Base-by-base conservation (phyloP, 53 echinoderm and acorn worm genomes). In the Antedon mediterranea region DNA sequence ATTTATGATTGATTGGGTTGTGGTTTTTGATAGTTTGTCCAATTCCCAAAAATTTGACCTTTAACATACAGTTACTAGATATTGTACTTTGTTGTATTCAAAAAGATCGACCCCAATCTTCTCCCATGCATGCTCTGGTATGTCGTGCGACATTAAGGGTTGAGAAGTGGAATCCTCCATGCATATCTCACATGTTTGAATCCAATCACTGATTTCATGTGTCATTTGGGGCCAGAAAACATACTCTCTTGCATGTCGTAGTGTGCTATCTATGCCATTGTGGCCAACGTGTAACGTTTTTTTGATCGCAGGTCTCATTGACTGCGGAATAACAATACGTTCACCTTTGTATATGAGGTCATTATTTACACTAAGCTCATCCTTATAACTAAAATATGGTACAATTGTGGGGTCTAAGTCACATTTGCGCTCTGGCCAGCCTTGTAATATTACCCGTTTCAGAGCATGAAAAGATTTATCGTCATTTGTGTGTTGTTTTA, bases 31-130 rank as follows among this genome's bases (percentile, higher is more conserved):
- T 14, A 86, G 75, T 26, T 34, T 72, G 43, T 82, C 86, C 34
- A 86, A 43, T 71, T 82, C 79, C 74, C 82, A 86, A 73, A 82
- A 86, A 41, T 83, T 86, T 27, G 87, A 86, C 3, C 72, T 31
- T 77, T 85, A 85, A 18, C 87, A 86, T 31, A 83, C 87, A 31
- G 82, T 79, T 41, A 82, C 79, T 28, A 79, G 11, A 11, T 37
- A 37, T 4, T 37, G 11, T 6, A 6, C 37, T 6, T 11, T 11
- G 37, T 78, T 32, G 30, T 75, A 72, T 28, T 79, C 79, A 31
- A 83, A 83, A n/a, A 79, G 79, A 30, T 87, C 87, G 31, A 76
- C 72, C n/a, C 83, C 87, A 34, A 87, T 78, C 33, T 87, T 87
- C 43, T 80, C 84, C 87, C 83, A 87, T 0, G 87, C 80, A 37